phyloP scores from a whole-genome alignment of 2,113 vertebrate genomes.

The Lontra canadensis region DNA sequence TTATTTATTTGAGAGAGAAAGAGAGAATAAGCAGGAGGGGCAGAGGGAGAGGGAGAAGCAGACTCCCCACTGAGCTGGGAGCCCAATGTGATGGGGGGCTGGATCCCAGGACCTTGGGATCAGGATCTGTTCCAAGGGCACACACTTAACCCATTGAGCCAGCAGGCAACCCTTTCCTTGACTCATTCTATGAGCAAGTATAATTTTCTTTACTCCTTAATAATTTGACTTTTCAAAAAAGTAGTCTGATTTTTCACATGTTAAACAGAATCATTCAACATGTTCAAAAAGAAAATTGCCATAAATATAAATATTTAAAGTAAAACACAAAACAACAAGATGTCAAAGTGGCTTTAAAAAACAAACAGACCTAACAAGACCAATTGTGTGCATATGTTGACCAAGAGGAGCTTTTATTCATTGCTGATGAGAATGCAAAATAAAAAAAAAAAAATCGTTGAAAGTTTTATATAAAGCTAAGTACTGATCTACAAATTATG shows the following conservation, averaged over 20 bases:
- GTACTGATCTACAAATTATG: neutral
- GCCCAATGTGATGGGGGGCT: neutral
- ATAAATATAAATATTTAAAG: neutral
- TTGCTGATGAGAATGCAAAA: neutral
- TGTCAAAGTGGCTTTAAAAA: neutral
- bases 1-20: neutral
- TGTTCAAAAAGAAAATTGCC: neutral
- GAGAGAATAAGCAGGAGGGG: neutral
- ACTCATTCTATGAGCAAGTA: neutral
- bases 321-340: neutral
- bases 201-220: neutral
- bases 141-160: neutral
- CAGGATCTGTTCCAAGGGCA: neutral
- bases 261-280: neutral
- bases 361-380: neutral
- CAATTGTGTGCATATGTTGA: neutral
- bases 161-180: neutral
- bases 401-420: accelerated
- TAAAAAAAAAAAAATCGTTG: neutral
- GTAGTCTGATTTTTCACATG: neutral
- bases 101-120: neutral
- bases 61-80: neutral
- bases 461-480: neutral
- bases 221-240: neutral
- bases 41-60: neutral